A percentile compares a stretch with the other conserved stretches of the same genome.
Conservation (phyloP, 2,888 invertebrate genomes). For the Cabera pusaria region DNA sequence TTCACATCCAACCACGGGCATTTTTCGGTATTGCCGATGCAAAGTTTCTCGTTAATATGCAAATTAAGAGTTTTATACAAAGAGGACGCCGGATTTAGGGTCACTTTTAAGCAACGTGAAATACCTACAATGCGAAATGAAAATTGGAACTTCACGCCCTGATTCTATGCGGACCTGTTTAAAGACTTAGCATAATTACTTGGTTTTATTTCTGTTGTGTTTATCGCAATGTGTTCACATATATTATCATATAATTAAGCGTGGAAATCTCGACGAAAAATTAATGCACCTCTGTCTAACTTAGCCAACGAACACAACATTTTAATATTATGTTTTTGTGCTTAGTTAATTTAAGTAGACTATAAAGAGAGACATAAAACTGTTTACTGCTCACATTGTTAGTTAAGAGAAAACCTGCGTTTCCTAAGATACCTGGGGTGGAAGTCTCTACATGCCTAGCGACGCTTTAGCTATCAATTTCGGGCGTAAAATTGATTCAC, state of each 20-base stretch:
- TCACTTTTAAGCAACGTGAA: slow-evolving; percentile 59
- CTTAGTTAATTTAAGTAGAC: slow-evolving; percentile 61
- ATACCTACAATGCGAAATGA: slow-evolving; percentile 53
- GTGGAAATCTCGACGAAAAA: slow-evolving; percentile 51
- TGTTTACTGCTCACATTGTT: slow-evolving; percentile 55
- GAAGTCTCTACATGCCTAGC: no score
- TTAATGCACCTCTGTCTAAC: slow-evolving; percentile 43
- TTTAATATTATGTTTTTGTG: slow-evolving; percentile 60
- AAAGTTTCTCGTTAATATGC: slow-evolving; percentile 82
- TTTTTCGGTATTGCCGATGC: slow-evolving; percentile 75
- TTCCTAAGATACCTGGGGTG: slow-evolving; percentile 38
- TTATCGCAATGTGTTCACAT: slow-evolving; percentile 51
- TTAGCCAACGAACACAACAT: slow-evolving; percentile 38
- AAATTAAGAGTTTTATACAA: slow-evolving; percentile 77
- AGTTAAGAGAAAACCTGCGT: slow-evolving; percentile 44
- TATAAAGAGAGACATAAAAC: slow-evolving; percentile 63
- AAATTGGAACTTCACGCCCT: slow-evolving; percentile 64
- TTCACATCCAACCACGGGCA: slow-evolving; percentile 69
- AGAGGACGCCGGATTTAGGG: slow-evolving; percentile 65
- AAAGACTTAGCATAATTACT: slow-evolving; percentile 69
- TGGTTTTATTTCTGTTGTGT: slow-evolving; percentile 59
- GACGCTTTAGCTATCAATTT: no score
- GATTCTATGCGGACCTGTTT: slow-evolving; percentile 63
- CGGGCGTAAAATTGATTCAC: no score
- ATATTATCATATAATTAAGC: slow-evolving; percentile 57